These are phyloP conservation scores for Lepidurus couesii DNA, from an alignment of 1,140 invertebrate genomes.

Conservation along the genomic window DNA sequence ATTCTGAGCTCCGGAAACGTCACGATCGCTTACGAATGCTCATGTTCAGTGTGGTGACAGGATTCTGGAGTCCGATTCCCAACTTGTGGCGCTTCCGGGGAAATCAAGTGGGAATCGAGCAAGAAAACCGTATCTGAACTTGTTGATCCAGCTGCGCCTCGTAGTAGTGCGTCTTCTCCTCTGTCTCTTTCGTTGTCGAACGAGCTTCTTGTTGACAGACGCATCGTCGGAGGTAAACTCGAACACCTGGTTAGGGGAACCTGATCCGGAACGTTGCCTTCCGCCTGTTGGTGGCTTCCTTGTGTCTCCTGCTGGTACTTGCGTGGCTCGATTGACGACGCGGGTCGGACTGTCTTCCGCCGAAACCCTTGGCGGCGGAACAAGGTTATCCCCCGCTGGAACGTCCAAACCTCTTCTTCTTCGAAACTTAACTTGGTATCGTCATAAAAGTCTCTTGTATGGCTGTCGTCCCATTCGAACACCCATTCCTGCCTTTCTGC, in stretches of 20 bases:
- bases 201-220: not conserved
- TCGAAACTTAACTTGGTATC: not conserved
- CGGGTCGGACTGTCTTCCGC: not conserved
- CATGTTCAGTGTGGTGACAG: no score
- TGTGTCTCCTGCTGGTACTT: constrained; percentile 4
- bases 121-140: not conserved
- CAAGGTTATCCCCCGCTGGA: not conserved
- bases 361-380: not conserved
- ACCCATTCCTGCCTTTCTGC: not conserved
- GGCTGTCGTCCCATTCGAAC: not conserved
- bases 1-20: no score
- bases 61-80: no score
- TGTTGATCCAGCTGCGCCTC: not conserved
- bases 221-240: constrained; percentile 4
- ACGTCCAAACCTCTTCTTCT: not conserved
- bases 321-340: not conserved
- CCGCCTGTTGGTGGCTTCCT: not conserved
- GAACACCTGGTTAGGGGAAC: not conserved
- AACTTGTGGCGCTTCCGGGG: not conserved
- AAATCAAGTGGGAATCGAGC: not conserved
- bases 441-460: not conserved
- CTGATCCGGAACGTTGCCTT: not conserved
- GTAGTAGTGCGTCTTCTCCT: not conserved
- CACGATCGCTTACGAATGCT: no score
- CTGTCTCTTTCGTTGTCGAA: not conserved